Base-by-base conservation (phyloP, 2,797 vertebrate species). In the Lerista edwardsae region DNA sequence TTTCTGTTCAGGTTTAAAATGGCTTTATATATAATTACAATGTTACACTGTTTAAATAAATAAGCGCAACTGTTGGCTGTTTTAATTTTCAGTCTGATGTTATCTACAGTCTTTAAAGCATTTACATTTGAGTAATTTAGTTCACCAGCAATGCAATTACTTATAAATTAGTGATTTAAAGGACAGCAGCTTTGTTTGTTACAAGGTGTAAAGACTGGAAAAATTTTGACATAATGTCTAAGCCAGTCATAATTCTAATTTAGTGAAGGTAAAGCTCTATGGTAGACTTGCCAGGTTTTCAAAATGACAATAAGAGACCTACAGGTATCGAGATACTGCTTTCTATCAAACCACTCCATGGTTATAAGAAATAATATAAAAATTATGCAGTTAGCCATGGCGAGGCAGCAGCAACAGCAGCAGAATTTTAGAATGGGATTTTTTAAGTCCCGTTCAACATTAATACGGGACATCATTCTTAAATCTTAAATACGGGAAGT, bases 1-100 rank as follows among this genome's bases (percentile, higher is more conserved):
- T 19, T 85, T 89, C 34, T 12, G 57, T 11, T 68, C 84, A 78
- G 69, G 14, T 75, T 61, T 55, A 67, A 87, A 91, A 84, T 81
- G 81, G 59, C 1, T 62, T 86, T 77, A 34, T 27, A 1, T 51
- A 31, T 36, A 51, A 71, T 71, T 69, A 61, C 69, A 55, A 19
- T 6, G 31, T 69, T 69, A n/a, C 34, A 29, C 76, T 5, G 59
- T 84, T 87, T 87, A 59, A 86, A 84, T 10, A 39, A 87, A 83
- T 80, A 73, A 3, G 51, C 31, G 47, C 19, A 81, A n/a, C 25
- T 19, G 25, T n/a, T 9, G 10, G 29, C 59, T 21, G 10, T 72
- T 72, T 59, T 27, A 31, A 82, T 62, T 71, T 71, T 62, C 57
- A 4, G 25, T 65, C 62, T 47, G 67, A n/a, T 31, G 71, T 73